A percentile compares a stretch with the other conserved stretches of the same genome.
Conservation (phyloP, 2,797 vertebrate species). For the Taeniopygia guttata region DNA sequence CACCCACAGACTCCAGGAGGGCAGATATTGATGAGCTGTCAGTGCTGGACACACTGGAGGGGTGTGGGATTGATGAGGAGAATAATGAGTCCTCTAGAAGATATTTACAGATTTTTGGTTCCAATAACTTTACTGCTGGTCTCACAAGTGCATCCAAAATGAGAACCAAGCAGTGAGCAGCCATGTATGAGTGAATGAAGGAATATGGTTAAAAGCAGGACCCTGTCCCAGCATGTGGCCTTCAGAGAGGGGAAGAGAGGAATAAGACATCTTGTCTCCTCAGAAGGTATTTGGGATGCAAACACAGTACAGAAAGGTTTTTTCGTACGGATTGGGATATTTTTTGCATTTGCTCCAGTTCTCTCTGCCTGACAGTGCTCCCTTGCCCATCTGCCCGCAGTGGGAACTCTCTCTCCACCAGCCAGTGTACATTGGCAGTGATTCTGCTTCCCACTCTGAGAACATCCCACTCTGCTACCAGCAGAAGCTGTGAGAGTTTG, state of each 20-base stretch:
- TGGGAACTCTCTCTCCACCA: slow-evolving; percentile 21
- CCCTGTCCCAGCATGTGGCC: accelerated
- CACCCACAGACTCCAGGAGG: background rate
- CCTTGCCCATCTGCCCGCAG: background rate
- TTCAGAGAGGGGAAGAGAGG: background rate
- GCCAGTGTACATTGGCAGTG: slow-evolving; percentile 49
- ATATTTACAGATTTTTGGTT: background rate
- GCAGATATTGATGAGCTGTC: background rate
- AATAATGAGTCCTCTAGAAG: background rate
- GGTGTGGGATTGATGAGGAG: background rate
- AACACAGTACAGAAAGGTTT: background rate
- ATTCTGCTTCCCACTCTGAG: slow-evolving; percentile 29
- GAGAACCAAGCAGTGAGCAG: background rate
- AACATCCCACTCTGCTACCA: slow-evolving; percentile 29
- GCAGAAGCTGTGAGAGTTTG: slow-evolving; percentile 1
- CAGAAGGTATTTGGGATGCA: background rate
- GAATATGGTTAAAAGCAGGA: background rate
- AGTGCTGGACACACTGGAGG: background rate
- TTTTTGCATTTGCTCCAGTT: slow-evolving; percentile 36
- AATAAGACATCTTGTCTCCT: background rate
- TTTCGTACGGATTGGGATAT: background rate
- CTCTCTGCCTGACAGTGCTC: slow-evolving; percentile 26
- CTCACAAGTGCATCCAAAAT: background rate
- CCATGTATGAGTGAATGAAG: background rate
- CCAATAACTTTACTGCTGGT: background rate